Base-by-base conservation (phyloP, 1,140 invertebrate genomes). In the Drosophila lowei region DNA sequence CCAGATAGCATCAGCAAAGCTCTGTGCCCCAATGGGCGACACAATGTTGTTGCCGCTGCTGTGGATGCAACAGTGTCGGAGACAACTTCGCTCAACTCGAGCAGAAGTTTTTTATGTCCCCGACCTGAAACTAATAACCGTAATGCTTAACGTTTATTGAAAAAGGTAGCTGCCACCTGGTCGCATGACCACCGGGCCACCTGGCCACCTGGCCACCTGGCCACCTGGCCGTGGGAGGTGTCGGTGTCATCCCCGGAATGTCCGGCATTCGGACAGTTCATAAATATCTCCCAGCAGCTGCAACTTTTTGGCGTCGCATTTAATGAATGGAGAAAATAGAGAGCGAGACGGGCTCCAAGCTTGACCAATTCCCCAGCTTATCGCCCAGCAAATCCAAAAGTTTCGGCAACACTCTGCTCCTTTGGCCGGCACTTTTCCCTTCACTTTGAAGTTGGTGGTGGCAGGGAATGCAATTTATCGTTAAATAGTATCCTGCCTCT, bases 61-160 rank as follows among this genome's bases (percentile, higher is more conserved):
- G 49, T 43, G 58, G 34, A 38, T 74, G 73, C 70, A 81, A 85
- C 83, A 85, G 60, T 85, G 77, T 81, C 53, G 16, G 21, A 47
- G 49, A 3, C 53, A 38, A 60, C 63, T 67, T 25, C 25, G 38
- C 57, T 62, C 42, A 55, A 62, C 75, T 64, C 50, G 18, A 48
- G 48, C 48, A 60, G 48, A 77, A 86, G 73, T 85, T 85, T 38
- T 85, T 85, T 86, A 85, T 77, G 81, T 59, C 75, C 48, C 47
- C 74, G 61, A 77, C 78, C 83, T 62, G 83, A 57, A 85, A 86
- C 83, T 86, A 86, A 86, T 86, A 86, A 86, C 77, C 79, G 85
- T 86, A 88, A 88, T 86, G 81, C 62, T 67, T 60, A 70, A 67
- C 59, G 81, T 65, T 85, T 79, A 80, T 79, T 85, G 80, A 85